These are phyloP conservation scores for Platyscapa corneri DNA, from an alignment of 1,140 invertebrate species.

Conservation along the genomic window DNA sequence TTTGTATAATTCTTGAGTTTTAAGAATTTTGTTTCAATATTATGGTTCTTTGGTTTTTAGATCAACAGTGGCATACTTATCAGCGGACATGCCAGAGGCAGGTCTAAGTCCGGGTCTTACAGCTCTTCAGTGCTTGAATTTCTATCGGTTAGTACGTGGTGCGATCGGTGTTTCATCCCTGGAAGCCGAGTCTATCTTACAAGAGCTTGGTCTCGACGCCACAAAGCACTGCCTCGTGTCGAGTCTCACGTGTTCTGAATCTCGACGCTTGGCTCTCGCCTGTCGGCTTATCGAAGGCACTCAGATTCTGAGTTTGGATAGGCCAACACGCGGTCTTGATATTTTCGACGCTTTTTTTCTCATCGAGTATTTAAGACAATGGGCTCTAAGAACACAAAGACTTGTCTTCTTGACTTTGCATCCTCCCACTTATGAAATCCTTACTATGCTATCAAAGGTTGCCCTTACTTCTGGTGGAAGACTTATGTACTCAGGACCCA, in stretches of 20 bases:
- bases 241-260: conserved; percentile 88
- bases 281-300: conserved; percentile 89
- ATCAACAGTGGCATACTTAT: conserved; percentile 65
- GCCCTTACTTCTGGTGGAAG: conserved; percentile 90
- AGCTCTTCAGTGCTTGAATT: conserved; percentile 86
- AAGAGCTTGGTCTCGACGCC: conserved; percentile 90
- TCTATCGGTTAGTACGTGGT: conserved; percentile 83
- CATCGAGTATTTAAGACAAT: conserved; percentile 94
- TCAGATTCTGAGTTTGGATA: conserved; percentile 89
- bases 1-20: neutral
- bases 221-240: conserved; percentile 83
- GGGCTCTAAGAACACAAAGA: conserved; percentile 86
- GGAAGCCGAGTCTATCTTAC: conserved; percentile 76
- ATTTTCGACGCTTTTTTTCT: conserved; percentile 97
- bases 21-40: neutral
- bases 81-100: conserved; percentile 69
- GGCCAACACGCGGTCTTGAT: conserved; percentile 94
- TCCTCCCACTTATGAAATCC: conserved; percentile 95
- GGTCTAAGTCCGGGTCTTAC: conserved; percentile 82
- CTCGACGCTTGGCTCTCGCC: conserved; percentile 88
- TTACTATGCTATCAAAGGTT: conserved; percentile 93
- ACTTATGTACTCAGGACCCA: conserved; percentile 91
- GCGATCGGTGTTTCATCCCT: conserved; percentile 68
- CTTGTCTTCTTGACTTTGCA: conserved; percentile 94
- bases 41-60: neutral